These are phyloP conservation scores for Microplitis demolitor DNA, from an alignment of 1,140 invertebrate genomes.

Conservation along the genomic window DNA sequence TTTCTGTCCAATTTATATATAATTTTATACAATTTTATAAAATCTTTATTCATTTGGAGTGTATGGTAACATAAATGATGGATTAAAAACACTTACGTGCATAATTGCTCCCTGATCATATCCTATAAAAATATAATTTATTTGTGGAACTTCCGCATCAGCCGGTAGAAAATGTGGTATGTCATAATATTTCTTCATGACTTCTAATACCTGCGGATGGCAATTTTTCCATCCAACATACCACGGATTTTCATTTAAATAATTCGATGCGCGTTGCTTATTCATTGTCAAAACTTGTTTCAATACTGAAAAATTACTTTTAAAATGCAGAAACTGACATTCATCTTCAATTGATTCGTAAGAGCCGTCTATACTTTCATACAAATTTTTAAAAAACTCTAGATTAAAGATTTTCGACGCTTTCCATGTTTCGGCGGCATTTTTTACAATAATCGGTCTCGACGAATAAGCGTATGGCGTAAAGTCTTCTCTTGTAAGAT, in stretches of 20 bases:
- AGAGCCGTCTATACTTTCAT: constrained; percentile 68
- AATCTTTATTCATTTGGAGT: too few relatives aligned
- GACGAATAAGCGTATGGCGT: constrained; percentile 76
- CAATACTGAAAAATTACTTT: constrained; percentile 80
- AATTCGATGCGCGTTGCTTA: constrained; percentile 67
- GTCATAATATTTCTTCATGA: constrained; percentile 79
- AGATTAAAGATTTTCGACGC: constrained; percentile 74
- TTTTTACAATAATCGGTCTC: constrained; percentile 80
- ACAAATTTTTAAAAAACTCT: constrained; percentile 78
- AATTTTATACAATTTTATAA: too few relatives aligned
- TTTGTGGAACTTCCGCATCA: constrained; percentile 84
- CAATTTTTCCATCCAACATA: constrained; percentile 95
- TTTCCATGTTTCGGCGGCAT: constrained; percentile 77
- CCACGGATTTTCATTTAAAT: constrained; percentile 74
- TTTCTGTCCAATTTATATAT: constrained; percentile 1
- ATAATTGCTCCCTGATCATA: constrained; percentile 90
- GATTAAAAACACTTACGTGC: constrained; percentile 74
- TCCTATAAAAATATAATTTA: constrained; percentile 94
- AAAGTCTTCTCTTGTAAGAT: constrained; percentile 72
- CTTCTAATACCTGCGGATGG: constrained; percentile 75
- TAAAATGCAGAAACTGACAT: constrained; percentile 90
- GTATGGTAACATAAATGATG: constrained; percentile 51
- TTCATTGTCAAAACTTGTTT: constrained; percentile 81
- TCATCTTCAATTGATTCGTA: constrained; percentile 73
- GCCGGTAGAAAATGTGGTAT: constrained; percentile 86